Percentiles rank a stretch among this genome's conserved stretches.
Evolutionary conservation across 1,140 invertebrate genomes (phyloP).

Genomic region (Zaprionus inermis): DNA sequence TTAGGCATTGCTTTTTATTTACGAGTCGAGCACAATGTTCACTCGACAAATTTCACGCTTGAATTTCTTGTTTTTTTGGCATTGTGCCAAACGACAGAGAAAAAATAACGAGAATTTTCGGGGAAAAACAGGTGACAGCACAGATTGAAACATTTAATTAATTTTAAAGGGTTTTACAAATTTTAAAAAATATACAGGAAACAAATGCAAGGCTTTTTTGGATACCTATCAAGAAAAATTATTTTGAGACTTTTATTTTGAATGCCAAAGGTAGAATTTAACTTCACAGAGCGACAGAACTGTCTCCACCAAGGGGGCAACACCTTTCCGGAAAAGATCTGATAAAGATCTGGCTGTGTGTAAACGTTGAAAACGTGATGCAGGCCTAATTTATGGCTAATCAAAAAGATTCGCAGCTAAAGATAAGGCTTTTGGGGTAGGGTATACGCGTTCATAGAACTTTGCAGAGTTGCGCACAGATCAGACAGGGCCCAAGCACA

Average conservation of each 20-base stretch:
- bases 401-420: constrained; percentile 60
- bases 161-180: neutral
- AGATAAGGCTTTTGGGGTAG: constrained; percentile 31
- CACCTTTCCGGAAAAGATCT: constrained; percentile 12
- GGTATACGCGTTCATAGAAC: constrained; percentile 24
- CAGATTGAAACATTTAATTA: constrained; percentile 23
- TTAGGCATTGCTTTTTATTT: constrained; percentile 33
- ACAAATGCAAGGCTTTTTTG: constrained; percentile 44
- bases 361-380: constrained; percentile 73
- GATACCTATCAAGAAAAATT: constrained; percentile 44
- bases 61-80: constrained; percentile 32
- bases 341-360: constrained; percentile 67
- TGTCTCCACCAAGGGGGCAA: neutral
- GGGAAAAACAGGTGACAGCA: constrained; percentile 36
- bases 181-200: constrained; percentile 23
- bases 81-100: constrained; percentile 16
- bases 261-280: neutral
- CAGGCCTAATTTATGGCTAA: constrained; percentile 73
- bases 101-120: neutral
- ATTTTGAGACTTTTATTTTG: neutral
- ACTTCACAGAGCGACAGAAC: too few species aligned
- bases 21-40: constrained; percentile 4
- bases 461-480: constrained; percentile 31
- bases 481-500: constrained; percentile 28
- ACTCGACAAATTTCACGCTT: constrained; percentile 12